Percentiles rank a stretch among this genome's conserved stretches.
phyloP scores from a whole-genome alignment of 2,113 vertebrate genomes.

The Excalfactoria chinensis region DNA sequence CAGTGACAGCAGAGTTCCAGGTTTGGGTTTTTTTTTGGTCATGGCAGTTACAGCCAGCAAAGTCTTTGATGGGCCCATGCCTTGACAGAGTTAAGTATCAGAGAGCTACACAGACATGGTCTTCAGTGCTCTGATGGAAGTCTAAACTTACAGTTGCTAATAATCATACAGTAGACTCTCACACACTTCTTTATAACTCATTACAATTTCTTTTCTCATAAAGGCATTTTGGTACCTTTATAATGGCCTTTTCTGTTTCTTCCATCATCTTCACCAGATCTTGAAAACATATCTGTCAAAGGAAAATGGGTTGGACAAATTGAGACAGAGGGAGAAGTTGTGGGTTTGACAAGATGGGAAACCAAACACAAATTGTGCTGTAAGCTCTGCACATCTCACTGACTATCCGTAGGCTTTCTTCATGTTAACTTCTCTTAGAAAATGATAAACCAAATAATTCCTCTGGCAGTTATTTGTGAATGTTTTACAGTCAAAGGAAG shows the following conservation, averaged over 20 bases:
- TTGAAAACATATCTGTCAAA: neutral
- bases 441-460: neutral
- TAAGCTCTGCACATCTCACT: neutral
- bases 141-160: neutral
- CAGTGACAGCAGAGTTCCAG: neutral
- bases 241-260: neutral
- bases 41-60: neutral
- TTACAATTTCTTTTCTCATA: neutral
- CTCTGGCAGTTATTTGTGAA: neutral
- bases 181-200: neutral
- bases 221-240: conserved; percentile 13
- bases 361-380: rapidly evolving
- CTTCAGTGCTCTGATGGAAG: neutral
- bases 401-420: neutral
- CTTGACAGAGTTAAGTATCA: neutral
- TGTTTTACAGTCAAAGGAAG: neutral
- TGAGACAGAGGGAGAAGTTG: neutral
- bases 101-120: neutral
- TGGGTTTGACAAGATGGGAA: neutral
- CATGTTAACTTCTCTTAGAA: neutral
- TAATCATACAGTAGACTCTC: neutral
- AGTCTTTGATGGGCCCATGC: neutral
- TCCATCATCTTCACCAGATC: neutral
- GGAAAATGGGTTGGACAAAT: neutral
- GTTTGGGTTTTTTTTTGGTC: neutral